Evolutionary conservation across 2,113 vertebrate species (phyloP).

Genomic region (Charadrius vociferus): DNA sequence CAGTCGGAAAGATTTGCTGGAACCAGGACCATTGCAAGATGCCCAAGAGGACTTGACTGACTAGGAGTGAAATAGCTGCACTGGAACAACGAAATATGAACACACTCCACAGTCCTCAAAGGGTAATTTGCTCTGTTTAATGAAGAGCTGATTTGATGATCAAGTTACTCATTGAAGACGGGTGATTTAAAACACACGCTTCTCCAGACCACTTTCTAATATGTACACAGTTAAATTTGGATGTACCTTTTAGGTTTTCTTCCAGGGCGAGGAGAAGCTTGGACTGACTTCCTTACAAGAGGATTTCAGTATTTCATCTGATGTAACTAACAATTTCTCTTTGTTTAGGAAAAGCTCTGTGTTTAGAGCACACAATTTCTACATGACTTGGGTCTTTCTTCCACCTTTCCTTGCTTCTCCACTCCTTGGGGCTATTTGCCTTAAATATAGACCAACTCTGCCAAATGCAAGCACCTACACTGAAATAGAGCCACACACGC

Average conservation of each 20-base stretch:
- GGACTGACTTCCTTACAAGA: neutral
- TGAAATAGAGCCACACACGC: neutral
- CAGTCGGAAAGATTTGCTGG: neutral
- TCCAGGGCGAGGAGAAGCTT: neutral
- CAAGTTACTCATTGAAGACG: neutral
- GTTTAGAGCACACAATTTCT: neutral
- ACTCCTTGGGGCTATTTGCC: neutral
- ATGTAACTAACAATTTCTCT: neutral
- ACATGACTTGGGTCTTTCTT: neutral
- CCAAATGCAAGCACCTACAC: neutral
- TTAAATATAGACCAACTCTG: neutral
- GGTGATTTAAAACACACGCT: neutral
- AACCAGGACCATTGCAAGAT: neutral
- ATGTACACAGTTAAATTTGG: neutral
- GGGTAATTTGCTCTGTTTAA: constrained; percentile 5
- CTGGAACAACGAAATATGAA: constrained; percentile 29
- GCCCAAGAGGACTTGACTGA: neutral
- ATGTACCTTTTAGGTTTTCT: neutral
- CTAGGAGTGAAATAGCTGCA: neutral
- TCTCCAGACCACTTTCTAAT: neutral
- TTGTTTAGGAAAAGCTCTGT: neutral
- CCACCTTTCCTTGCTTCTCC: neutral
- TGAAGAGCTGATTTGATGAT: constrained; percentile 9
- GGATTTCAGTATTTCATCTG: neutral
- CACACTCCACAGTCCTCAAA: neutral